Conservation (phyloP, 2,113 vertebrate genomes). For the Conger conger region DNA sequence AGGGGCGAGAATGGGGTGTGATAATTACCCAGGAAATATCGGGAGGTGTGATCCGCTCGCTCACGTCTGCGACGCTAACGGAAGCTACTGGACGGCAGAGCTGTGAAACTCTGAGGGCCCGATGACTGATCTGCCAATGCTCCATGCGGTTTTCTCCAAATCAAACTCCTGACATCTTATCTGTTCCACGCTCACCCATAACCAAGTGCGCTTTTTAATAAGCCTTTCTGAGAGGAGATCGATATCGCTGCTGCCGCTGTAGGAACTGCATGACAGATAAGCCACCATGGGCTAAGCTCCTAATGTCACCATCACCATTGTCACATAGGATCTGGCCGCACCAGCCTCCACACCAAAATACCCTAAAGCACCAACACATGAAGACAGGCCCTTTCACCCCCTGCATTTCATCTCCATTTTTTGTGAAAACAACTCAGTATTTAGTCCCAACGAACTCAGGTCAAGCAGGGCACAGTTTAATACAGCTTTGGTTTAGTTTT, state of each 20-base stretch:
- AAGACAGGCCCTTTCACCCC: not conserved
- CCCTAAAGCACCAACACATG: not conserved
- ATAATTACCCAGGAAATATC: not conserved
- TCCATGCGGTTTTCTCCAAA: slow-evolving; percentile 26
- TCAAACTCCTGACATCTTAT: slow-evolving; percentile 26
- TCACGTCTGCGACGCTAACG: slow-evolving; percentile 1
- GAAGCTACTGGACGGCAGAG: slow-evolving; percentile 13
- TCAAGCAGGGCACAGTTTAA: not conserved
- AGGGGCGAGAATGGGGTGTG: not conserved
- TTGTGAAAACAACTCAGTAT: not conserved
- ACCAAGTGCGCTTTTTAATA: slow-evolving; percentile 35
- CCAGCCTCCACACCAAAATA: not conserved
- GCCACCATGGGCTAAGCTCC: not conserved
- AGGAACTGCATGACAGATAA: not conserved
- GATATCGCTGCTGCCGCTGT: slow-evolving; percentile 17
- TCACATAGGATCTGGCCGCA: not conserved
- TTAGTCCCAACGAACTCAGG: not conserved
- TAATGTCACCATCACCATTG: not conserved
- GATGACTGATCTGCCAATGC: slow-evolving; percentile 34
- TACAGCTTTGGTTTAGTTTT: not conserved
- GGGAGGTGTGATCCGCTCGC: slow-evolving; percentile 17
- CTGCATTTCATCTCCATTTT: not conserved
- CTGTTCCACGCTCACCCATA: slow-evolving; percentile 30
- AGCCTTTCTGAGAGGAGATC: slow-evolving; percentile 34
- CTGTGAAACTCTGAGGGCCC: not conserved